Base-by-base conservation (phyloP, 2,888 invertebrate species). In the Temnothorax unifasciatus region DNA sequence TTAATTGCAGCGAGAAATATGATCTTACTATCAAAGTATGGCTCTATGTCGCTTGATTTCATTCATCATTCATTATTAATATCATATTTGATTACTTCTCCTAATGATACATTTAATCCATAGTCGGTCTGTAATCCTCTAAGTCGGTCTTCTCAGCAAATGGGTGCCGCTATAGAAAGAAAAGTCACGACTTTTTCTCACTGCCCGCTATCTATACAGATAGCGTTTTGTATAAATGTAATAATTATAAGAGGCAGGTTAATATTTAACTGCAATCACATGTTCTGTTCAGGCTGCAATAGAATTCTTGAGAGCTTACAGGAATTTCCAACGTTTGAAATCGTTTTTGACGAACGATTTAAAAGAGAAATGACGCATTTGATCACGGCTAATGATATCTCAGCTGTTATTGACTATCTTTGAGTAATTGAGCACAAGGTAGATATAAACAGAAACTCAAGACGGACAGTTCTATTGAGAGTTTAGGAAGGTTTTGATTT, bases 401-500 rank as follows among this genome's bases (percentile, higher is more conserved):
- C 57, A 77, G 57, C 75, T 63, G 75, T 76, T 63, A 41, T n/a
- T 64, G 38, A 57, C 15, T 15, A 57, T 57, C 57, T 69, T 59
- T 59, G 47, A 59, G 8, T 79, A 79, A 73, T 79, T 54, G 73
- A 64, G 38, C 21, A 71, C 25, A 59, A 79, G 79, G 69, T 77
- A 79, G 44, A 79, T 73, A 71, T 79, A 59, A 73, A 73, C 21
- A 34, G 21, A 59, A 73, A 73, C 41, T 73, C 34, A 77, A 54
- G 71, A 21, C 71, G 25, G 79, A 86, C 85, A 83, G 86, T 88
- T 87, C 84, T 87, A 87, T 90, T 90, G 90, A 93, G 88, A 91
- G 92, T 91, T 90, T 91, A 90, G 92, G 91, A 92, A 92, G 92
- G 94, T 91, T 94, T 94, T 93, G 90, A 92, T 94, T 94, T 94